These are phyloP conservation scores for Eupeodes latifasciatus DNA, from an alignment of 2,888 invertebrate genomes.

Conservation along the genomic window DNA sequence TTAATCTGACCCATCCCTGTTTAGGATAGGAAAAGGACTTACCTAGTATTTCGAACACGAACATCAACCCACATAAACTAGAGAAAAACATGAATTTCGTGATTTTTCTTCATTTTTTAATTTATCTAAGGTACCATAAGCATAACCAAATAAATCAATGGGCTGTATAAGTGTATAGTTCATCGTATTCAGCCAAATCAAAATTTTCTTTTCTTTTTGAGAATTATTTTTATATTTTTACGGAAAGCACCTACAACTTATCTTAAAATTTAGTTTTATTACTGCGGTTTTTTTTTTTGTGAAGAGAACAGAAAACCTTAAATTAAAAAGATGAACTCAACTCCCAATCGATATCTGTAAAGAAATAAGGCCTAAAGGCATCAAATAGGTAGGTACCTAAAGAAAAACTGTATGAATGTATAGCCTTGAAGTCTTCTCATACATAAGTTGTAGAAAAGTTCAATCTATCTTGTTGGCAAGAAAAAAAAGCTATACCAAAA, in stretches of 20 bases:
- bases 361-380: constrained; percentile 56
- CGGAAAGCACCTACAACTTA: constrained; percentile 17
- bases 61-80: no score
- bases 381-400: constrained; percentile 42
- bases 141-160: no score
- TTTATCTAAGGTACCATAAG: no score
- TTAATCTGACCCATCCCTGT: no score
- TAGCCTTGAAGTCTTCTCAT: constrained; percentile 12
- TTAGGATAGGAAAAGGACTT: no score
- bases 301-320: constrained; percentile 2
- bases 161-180: no score
- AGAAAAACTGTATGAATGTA: constrained; percentile 51
- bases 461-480: constrained; percentile 27
- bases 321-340: constrained; percentile 19
- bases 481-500: constrained; percentile 35
- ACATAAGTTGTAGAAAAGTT: constrained; percentile 29
- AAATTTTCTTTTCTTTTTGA: neutral
- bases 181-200: neutral
- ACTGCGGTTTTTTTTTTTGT: constrained; percentile 13
- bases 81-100: no score
- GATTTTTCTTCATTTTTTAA: no score
- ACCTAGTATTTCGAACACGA: no score
- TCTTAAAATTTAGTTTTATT: constrained; percentile 43
- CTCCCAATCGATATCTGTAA: constrained; percentile 54
- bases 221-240: neutral